Percentiles rank a stretch among this genome's conserved stretches.
These are phyloP conservation scores for cat (Felis catus) DNA, from an alignment of 2,113 vertebrate species.

Conservation along the genomic window DNA sequence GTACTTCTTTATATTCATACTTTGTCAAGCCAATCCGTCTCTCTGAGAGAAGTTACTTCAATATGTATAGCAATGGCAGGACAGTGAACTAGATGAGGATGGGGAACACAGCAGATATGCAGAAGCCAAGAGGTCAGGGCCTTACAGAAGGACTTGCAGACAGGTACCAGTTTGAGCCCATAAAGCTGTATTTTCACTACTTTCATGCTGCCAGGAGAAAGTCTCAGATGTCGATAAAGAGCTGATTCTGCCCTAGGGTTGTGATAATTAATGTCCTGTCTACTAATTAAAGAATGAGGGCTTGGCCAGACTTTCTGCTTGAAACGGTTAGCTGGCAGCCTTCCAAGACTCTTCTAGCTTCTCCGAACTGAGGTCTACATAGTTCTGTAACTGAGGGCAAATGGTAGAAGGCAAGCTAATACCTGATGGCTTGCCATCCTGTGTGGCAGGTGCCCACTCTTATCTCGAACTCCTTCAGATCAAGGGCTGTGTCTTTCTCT, in stretches of 20 bases:
- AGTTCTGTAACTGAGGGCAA: background rate
- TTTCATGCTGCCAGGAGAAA: background rate
- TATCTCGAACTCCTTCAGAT: background rate
- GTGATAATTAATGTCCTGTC: background rate
- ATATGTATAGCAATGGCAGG: background rate
- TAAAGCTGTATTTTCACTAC: background rate
- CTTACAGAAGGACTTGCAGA: background rate
- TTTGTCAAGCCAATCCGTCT: background rate
- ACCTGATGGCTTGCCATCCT: background rate
- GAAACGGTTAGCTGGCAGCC: background rate
- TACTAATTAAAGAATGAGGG: background rate
- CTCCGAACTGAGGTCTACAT: background rate
- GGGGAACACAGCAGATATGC: background rate
- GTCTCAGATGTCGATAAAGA: background rate
- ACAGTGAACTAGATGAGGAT: background rate
- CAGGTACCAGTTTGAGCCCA: background rate
- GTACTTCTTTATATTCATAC: background rate
- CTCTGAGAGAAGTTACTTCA: background rate
- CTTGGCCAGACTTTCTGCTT: background rate
- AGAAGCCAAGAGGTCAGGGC: background rate
- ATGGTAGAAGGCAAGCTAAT: background rate
- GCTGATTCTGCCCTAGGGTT: background rate
- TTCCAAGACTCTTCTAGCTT: background rate
- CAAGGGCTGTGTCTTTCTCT: background rate
- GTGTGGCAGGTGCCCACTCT: background rate